Conservation (phyloP, 2,888 invertebrate genomes). For the Temnothorax rugatulus region DNA sequence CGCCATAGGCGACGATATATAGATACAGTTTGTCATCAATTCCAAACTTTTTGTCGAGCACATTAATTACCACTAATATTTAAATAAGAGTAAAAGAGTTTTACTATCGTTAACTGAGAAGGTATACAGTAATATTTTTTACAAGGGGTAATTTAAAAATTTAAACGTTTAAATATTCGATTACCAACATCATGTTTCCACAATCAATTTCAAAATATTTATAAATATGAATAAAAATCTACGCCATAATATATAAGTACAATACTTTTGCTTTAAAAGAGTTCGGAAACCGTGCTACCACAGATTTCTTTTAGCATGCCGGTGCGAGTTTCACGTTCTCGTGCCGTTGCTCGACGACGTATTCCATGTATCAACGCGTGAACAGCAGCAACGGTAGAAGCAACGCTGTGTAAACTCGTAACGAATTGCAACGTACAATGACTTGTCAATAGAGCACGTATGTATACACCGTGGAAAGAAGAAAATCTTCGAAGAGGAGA, state of each 20-base stretch:
- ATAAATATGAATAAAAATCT: background rate
- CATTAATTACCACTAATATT: background rate
- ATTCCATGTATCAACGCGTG: background rate
- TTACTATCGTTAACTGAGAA: background rate
- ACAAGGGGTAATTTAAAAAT: background rate
- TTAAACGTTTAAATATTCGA: background rate
- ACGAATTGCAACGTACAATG: slow-evolving; percentile 3
- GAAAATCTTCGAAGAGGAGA: background rate
- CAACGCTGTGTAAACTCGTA: background rate
- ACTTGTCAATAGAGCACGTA: slow-evolving; percentile 1
- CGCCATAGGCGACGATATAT: slow-evolving; percentile 28
- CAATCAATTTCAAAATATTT: background rate
- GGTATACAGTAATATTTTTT: background rate
- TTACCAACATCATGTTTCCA: background rate
- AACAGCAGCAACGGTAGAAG: background rate
- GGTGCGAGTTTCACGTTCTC: background rate
- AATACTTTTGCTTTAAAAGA: background rate
- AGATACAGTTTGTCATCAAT: background rate
- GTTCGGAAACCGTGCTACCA: background rate
- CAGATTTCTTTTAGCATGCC: background rate
- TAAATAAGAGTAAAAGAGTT: background rate
- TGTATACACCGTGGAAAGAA: background rate
- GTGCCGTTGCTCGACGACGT: background rate
- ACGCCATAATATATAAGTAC: background rate
- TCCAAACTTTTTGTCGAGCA: background rate